phyloP scores from a whole-genome alignment of 2,888 invertebrate genomes.

The Halocaridina rubra region DNA sequence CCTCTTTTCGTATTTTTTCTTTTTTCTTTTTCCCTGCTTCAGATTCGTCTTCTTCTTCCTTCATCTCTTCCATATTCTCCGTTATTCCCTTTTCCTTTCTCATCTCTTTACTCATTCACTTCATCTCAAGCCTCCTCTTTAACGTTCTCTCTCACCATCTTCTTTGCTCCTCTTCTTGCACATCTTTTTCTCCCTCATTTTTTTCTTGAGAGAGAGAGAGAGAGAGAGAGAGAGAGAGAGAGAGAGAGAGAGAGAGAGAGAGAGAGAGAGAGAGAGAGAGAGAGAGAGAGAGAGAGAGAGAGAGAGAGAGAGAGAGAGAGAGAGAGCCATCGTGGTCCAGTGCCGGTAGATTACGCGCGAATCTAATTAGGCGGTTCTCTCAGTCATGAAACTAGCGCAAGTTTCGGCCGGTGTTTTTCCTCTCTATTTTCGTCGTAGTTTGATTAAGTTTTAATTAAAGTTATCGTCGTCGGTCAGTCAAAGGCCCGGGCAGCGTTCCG shows the following conservation, averaged over 20 bases:
- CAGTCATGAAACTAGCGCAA: slow-evolving; percentile 62
- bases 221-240: too few relatives aligned
- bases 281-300: too few relatives aligned
- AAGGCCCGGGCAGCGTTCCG: slow-evolving; percentile 60
- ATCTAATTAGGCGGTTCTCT: slow-evolving; percentile 62
- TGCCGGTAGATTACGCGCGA: slow-evolving; percentile 62
- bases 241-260: too few relatives aligned
- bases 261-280: too few relatives aligned
- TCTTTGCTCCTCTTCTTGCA: too few relatives aligned
- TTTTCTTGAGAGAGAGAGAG: too few relatives aligned
- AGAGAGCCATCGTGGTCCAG: slow-evolving; percentile 50
- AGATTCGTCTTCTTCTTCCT: too few relatives aligned
- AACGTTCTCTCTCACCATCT: too few relatives aligned
- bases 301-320: too few relatives aligned
- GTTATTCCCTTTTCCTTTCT: not conserved
- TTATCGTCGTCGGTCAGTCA: slow-evolving; percentile 64
- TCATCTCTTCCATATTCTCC: not conserved
- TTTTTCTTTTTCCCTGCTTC: not conserved
- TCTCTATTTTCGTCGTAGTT: slow-evolving; percentile 63
- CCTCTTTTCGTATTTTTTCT: not conserved
- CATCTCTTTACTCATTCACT: too few relatives aligned
- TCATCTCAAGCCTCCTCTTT: too few relatives aligned
- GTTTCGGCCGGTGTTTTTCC: slow-evolving; percentile 62
- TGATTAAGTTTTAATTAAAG: slow-evolving; percentile 64
- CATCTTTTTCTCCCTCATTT: too few relatives aligned